Base-by-base conservation (phyloP, 23 tunicate genomes). In the Halocynthia roretzi region DNA sequence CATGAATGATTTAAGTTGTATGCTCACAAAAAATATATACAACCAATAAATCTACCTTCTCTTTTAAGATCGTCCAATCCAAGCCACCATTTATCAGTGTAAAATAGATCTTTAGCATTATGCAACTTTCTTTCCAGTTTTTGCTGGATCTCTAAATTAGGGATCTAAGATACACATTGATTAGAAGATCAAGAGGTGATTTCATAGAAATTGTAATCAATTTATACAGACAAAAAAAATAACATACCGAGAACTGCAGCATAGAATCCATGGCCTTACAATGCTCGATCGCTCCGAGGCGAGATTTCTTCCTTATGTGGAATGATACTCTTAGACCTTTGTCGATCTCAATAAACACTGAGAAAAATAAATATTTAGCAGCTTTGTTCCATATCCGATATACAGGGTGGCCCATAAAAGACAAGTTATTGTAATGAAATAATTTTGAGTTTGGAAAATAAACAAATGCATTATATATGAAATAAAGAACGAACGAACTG, bases 191-290 rank as follows among this genome's bases (percentile, higher is more conserved):
- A 11, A 71, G 18, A 11, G 17, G 22, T 5, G 20, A 68, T 15
- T 20, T 11, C 72, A 68, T 12, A 15, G 64, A 57, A 71, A 71
- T 71, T 17, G 17, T 10, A 51, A 71, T 71, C 44, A 21, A 14
- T 1, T 48, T 0, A 44, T 0, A 58, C 63, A 58, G 63, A 58
- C 17, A 20, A n/a, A 65, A 11, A 5, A 65, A 65, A 65, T 15
- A 17, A 74, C 78, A 54, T 54, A 74, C 78, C 5, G 78, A 74
- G 31, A 74, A 74, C 55, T 52, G 78, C 40, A 74, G 15, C 62
- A 74, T 0, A 12, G 78, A 54, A 74, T 74, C 52, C 64, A 53
- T 22, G 31, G 50, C 17, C 18, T 21, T 23, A 53, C 78, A 74
- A n/a, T 74, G 56, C 21, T 54, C 50, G 23, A 20, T 53, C 19